phyloP scores from a whole-genome alignment of 2,888 invertebrate species.

The Lacanobia wlatinum region DNA sequence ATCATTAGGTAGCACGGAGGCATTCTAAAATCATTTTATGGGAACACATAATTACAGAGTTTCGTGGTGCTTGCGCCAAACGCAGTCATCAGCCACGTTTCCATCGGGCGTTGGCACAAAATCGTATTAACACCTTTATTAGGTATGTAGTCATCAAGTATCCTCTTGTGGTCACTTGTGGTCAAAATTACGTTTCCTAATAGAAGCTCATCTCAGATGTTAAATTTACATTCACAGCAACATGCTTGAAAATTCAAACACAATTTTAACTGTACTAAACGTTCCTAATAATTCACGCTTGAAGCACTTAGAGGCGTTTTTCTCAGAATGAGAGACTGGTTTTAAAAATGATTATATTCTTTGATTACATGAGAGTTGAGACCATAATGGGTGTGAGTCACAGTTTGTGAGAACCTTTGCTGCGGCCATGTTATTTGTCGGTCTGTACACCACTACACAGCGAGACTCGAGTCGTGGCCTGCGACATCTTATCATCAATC shows the following conservation, averaged over 20 bases:
- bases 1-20: constrained; percentile 55
- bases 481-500: constrained; percentile 30
- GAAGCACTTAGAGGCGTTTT: constrained; percentile 67
- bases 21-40: constrained; percentile 76
- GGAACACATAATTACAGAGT: constrained; percentile 75
- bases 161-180: constrained; percentile 74
- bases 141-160: constrained; percentile 73
- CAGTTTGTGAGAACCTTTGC: constrained; percentile 67
- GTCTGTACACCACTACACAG: constrained; percentile 12
- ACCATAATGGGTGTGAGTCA: constrained; percentile 71
- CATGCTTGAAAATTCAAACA: constrained; percentile 53
- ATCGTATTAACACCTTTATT: constrained; percentile 78
- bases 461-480: constrained; percentile 22
- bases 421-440: constrained; percentile 29
- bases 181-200: constrained; percentile 78
- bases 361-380: constrained; percentile 66
- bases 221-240: constrained; percentile 63
- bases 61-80: constrained; percentile 74
- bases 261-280: constrained; percentile 64
- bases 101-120: constrained; percentile 70
- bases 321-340: constrained; percentile 72
- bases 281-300: constrained; percentile 68
- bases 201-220: constrained; percentile 75
- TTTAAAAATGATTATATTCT: constrained; percentile 69
- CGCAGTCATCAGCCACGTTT: constrained; percentile 81